A percentile compares a stretch with the other conserved stretches of the same genome.
Evolutionary conservation across 2,113 vertebrate genomes (phyloP).

Genomic region (Prietella phreatophila): DNA sequence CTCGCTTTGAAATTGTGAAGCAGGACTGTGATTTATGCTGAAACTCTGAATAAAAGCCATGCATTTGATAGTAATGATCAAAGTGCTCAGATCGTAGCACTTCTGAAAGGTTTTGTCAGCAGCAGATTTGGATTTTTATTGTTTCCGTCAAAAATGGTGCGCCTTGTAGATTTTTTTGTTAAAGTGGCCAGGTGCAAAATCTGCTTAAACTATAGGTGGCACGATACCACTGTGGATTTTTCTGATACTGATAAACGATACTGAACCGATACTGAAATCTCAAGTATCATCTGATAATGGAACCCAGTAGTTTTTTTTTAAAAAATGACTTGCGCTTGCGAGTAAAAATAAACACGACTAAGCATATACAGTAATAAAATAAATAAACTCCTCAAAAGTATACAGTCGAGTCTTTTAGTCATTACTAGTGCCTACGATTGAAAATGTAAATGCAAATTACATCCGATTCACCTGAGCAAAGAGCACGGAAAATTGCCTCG

Average conservation of each 20-base stretch:
- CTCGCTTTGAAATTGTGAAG: not conserved
- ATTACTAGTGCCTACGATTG: not conserved
- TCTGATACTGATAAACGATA: not conserved
- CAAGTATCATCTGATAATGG: not conserved
- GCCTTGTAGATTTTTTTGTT: not conserved
- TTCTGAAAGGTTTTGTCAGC: not conserved
- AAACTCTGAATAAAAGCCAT: not conserved
- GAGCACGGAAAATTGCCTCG: not conserved
- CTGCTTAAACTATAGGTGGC: not conserved
- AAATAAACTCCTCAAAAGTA: not conserved
- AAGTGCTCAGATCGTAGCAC: not conserved
- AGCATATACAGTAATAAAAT: not conserved
- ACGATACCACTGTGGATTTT: not conserved
- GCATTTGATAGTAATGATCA: conserved; percentile 1
- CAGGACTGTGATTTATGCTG: not conserved
- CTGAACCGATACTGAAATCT: not conserved
- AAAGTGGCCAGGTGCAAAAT: not conserved
- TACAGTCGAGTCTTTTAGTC: not conserved
- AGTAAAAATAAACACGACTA: too few species aligned
- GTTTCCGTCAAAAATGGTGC: not conserved
- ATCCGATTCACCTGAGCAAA: not conserved
- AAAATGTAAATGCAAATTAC: not conserved
- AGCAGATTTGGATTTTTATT: not conserved
- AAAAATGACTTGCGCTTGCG: too few species aligned
- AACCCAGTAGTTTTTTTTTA: too few species aligned